Base-by-base conservation (phyloP, 35 echinoderm and acorn worm species). In the Lytechinus variegatus region DNA sequence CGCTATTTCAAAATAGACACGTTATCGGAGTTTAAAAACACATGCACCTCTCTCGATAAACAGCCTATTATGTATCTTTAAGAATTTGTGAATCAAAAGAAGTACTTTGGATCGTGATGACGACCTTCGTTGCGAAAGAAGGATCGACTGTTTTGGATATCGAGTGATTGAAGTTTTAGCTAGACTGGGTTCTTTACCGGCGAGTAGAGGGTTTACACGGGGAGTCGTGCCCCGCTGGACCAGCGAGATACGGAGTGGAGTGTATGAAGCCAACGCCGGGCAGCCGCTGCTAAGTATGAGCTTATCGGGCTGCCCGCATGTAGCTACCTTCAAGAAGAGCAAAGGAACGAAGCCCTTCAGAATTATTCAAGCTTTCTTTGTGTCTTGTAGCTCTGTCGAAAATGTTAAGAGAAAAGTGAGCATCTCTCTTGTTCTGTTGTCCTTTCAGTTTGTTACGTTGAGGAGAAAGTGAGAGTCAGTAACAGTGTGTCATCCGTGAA, bases 221-320 rank as follows among this genome's bases (percentile, higher is more conserved):
- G 92, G 92, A 33, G 88, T 24, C 27, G 53, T 93, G 52, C 92
- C 92, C 92, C 92, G 92, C 54, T 93, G 52, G 54, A 93, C 28
- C 28, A 93, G 10, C 54, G 21, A 93, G 53, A 55, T 28, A 54
- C 29, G 92, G 92, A 93, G 53, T 28, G 19, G 53, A 55, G 92
- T 28, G 52, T 53, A 55, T 8, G 12, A 53, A 33, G 92, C 92
- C 52, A 24, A 33, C 92, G n/a, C n/a, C n/a, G 92, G 92, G 92
- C 92, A 93, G 92, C 92, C 92, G 52, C 29, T 33, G 92, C 88
- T 44, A 56, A 97, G 86, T 93, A 99, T 99, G 98, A 98, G 96
- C 97, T 96, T 98, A 53, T 97, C 97, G 53, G 97, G 98, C 93
- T 99, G 98, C 95, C 95, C 95, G 91, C 98, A 99, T 96, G 96